phyloP scores from a whole-genome alignment of 2,888 invertebrate genomes.

The Enoplolaimus lenunculus region DNA sequence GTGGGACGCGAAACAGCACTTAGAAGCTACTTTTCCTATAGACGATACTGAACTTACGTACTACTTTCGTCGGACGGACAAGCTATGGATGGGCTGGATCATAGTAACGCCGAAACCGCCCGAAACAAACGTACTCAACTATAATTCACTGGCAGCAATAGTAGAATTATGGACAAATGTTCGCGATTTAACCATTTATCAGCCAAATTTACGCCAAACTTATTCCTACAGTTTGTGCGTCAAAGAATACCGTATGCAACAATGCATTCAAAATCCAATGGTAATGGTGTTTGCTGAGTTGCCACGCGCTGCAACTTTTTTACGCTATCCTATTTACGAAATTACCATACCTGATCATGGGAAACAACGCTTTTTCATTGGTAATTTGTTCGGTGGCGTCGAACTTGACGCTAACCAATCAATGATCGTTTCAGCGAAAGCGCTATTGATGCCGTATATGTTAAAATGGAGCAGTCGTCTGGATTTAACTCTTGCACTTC shows the following conservation, averaged over 20 bases:
- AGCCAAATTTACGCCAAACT: no score
- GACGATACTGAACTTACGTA: not conserved
- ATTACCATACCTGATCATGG: not conserved
- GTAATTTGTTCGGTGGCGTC: constrained; percentile 31
- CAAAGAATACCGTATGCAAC: not conserved
- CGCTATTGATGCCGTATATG: constrained; percentile 37
- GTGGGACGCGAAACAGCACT: not conserved
- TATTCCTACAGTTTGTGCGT: no score
- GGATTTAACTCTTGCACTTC: constrained; percentile 34
- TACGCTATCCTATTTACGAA: not conserved
- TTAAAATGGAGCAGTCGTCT: constrained; percentile 31
- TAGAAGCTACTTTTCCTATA: not conserved
- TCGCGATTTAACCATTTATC: not conserved
- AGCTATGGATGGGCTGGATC: not conserved
- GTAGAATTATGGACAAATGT: not conserved
- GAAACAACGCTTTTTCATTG: no score
- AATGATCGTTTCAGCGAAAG: constrained; percentile 29
- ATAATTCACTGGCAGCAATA: not conserved
- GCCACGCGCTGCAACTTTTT: not conserved
- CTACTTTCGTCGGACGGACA: not conserved
- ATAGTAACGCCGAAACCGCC: not conserved
- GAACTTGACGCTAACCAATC: constrained; percentile 3
- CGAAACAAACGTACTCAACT: not conserved
- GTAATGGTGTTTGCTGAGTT: not conserved
- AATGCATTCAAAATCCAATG: not conserved